A percentile compares a stretch with the other conserved stretches of the same genome.
These are phyloP conservation scores for Drosophila burlai DNA, from an alignment of 1,140 invertebrate species.

Conservation along the genomic window DNA sequence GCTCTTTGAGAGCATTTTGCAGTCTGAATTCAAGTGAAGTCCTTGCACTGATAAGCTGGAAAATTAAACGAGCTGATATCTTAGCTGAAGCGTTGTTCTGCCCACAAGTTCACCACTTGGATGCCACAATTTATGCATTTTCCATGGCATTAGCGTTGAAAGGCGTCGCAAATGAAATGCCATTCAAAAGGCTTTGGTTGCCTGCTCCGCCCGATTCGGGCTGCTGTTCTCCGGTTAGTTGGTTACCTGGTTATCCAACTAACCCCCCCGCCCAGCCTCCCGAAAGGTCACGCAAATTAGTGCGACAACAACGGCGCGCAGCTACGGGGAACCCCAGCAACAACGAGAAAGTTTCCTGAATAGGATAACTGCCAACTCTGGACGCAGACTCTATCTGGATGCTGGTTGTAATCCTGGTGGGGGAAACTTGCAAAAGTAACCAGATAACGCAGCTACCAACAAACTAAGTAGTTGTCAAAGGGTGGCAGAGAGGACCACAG, in stretches of 20 bases:
- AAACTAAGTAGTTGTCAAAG: constrained; percentile 51
- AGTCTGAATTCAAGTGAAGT: constrained; percentile 24
- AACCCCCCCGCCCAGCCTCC: background rate
- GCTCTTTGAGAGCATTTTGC: constrained; percentile 15
- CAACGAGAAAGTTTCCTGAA: constrained; percentile 70
- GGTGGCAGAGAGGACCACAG: background rate
- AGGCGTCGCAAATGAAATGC: constrained; percentile 78
- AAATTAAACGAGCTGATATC: constrained; percentile 41
- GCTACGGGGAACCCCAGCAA: constrained; percentile 34
- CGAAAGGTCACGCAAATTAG: constrained; percentile 78
- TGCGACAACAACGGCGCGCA: constrained; percentile 47
- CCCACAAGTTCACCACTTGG: constrained; percentile 60
- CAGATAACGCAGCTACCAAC: constrained; percentile 66
- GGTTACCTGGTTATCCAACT: constrained; percentile 48
- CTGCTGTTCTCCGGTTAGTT: constrained; percentile 47
- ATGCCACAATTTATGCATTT: constrained; percentile 80
- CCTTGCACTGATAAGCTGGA: constrained; percentile 37
- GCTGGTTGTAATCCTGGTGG: constrained; percentile 59
- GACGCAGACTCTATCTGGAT: constrained; percentile 32
- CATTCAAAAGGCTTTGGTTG: constrained; percentile 65
- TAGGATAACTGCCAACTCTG: constrained; percentile 46
- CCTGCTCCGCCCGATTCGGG: constrained; percentile 10
- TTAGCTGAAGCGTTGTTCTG: constrained; percentile 55
- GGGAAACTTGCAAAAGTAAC: constrained; percentile 75
- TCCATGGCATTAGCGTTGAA: constrained; percentile 79